phyloP scores from a whole-genome alignment of 2,888 invertebrate genomes.

The Pogonocherus hispidulus region DNA sequence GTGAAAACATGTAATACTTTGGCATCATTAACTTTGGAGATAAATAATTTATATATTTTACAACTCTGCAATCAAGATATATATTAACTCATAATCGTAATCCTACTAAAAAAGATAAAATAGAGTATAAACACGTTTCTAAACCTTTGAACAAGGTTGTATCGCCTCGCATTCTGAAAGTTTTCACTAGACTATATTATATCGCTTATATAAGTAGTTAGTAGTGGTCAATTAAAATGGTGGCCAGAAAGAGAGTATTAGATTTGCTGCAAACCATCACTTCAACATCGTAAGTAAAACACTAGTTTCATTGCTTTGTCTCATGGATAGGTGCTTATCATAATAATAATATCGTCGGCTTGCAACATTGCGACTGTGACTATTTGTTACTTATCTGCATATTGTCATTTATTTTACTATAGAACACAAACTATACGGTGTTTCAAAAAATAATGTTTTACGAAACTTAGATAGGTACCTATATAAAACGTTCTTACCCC shows the following conservation, averaged over 20 bases:
- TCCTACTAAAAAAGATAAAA: neutral
- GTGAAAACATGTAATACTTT: no score
- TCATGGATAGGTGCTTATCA: neutral
- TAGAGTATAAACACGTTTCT: neutral
- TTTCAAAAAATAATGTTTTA: neutral
- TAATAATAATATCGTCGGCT: neutral
- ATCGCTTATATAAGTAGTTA: neutral
- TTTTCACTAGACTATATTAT: neutral
- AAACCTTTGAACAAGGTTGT: conserved; percentile 6
- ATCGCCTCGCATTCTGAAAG: neutral
- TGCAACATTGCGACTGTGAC: neutral
- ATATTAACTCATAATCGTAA: neutral
- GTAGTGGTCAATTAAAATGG: conserved; percentile 61
- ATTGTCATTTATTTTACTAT: no score
- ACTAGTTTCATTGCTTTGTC: neutral
- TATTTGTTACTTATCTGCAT: no score
- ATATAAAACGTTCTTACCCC: no score
- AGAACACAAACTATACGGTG: neutral
- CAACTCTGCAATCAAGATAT: neutral
- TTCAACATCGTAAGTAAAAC: conserved; percentile 75
- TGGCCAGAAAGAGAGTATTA: conserved; percentile 73
- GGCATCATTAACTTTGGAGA: no score
- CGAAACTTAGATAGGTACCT: no score
- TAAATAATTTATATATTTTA: no score
- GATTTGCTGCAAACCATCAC: conserved; percentile 77